Percentiles rank a stretch among this genome's conserved stretches.
Evolutionary conservation across 2,888 invertebrate genomes (phyloP).

Genomic region (Dryobotodes eremita): DNA sequence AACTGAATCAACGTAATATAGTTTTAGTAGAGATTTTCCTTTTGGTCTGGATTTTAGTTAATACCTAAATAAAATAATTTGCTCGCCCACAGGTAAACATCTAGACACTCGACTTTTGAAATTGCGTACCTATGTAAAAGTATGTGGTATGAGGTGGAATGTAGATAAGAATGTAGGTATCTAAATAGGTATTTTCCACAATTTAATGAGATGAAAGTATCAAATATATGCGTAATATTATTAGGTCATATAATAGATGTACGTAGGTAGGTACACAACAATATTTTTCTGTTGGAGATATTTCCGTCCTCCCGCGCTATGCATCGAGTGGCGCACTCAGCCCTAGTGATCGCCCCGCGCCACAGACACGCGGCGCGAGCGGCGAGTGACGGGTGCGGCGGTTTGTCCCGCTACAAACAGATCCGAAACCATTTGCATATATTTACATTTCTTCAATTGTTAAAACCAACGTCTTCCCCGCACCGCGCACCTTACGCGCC

Average conservation of each 20-base stretch:
- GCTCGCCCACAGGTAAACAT: background rate
- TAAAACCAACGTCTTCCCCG: conserved; percentile 60
- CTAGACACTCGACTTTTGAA: background rate
- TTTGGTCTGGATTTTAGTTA: background rate
- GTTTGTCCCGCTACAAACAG: conserved; percentile 61
- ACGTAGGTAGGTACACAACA: background rate
- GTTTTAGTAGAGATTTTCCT: background rate
- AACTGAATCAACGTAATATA: background rate
- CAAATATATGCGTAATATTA: background rate
- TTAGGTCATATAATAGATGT: background rate
- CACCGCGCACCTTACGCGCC: conserved; percentile 1
- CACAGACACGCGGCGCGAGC: background rate
- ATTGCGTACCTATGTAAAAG: background rate
- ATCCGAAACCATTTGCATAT: conserved; percentile 73
- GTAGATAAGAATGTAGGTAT: background rate
- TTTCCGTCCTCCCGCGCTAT: background rate
- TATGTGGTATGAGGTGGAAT: background rate
- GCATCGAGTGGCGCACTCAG: background rate
- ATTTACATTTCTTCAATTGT: conserved; percentile 77
- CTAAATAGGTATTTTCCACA: background rate
- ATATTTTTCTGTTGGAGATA: background rate
- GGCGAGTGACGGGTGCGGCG: no score
- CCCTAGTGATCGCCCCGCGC: background rate
- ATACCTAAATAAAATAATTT: background rate
- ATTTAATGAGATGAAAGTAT: background rate